Evolutionary conservation across 2,888 invertebrate species (phyloP).

Genomic region (Eupithecia abbreviata): DNA sequence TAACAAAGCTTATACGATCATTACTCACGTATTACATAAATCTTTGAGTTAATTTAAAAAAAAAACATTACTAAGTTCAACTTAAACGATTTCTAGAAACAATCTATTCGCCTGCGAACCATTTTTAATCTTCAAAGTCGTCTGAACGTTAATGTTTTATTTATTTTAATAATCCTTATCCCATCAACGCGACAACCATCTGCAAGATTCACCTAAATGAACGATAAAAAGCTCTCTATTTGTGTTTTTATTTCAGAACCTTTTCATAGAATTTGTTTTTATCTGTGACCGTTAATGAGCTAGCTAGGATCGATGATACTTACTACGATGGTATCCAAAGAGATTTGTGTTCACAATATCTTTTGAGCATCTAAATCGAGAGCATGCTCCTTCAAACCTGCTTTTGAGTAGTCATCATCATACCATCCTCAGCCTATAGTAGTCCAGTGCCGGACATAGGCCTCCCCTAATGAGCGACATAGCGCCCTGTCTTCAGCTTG

Average conservation of each 20-base stretch:
- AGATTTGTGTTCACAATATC: neutral
- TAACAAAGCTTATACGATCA: neutral
- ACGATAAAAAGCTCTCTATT: neutral
- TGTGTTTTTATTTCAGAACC: neutral
- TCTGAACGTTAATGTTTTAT: neutral
- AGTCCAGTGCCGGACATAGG: too few relatives aligned
- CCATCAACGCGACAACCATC: neutral
- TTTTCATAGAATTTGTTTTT: neutral
- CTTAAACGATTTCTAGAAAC: neutral
- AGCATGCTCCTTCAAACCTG: neutral
- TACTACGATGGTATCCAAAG: neutral
- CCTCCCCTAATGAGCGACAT: too few relatives aligned
- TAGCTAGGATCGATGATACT: neutral
- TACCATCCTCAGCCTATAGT: too few relatives aligned
- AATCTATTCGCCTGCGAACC: neutral
- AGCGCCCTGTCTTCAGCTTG: too few relatives aligned
- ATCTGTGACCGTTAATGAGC: slow-evolving; percentile 2
- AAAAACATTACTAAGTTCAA: neutral
- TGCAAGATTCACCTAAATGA: neutral
- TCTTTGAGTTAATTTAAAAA: neutral
- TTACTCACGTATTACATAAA: neutral
- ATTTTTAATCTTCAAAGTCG: slow-evolving; percentile 1
- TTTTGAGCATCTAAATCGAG: neutral
- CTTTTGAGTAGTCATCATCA: neutral
- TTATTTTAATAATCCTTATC: slow-evolving; percentile 2